Evolutionary conservation across 2,888 invertebrate species (phyloP), one percentile per base, ranked within the genome.

Genomic region (Anaspis maculata): DNA sequence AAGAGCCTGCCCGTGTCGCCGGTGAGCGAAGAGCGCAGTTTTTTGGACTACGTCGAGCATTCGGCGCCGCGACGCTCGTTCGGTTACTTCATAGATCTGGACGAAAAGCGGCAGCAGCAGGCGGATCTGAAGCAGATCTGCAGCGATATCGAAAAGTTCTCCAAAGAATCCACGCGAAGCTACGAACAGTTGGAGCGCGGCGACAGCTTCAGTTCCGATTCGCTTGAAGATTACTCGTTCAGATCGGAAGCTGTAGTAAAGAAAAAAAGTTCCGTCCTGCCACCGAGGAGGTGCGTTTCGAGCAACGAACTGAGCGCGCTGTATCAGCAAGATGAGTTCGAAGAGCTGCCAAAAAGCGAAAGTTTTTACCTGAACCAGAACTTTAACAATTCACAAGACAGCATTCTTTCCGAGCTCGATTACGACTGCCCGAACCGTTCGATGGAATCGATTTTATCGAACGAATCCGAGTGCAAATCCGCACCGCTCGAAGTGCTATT

Each of bases 1-100:
- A 83, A 85, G 51, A 85, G 85, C 3, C 77, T 87, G 45, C 86
- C 86, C 0, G 84, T 86, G 0, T 85, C 85, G 0, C 87, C 87
- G 0, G 85, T 86, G 0, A 83, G 79, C 31, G 87, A 87, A 54
- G 85, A 86, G 51, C 58, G 62, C 15, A 56, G 59, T 30, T 59
- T 64, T 43, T 52, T 61, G 1, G 67, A 67, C 49, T 65, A 57
- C 41, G 62, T 52, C 3, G 41, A 48, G 1, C 39, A 39, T 7
- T 39, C 41, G 3, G 30, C 39, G 2, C 74, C 74, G 43, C 62
- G 78, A 13, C 73, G 76, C 48, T 79, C 79, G 0, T 68, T 79
- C 33, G 76, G 77, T 51, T 80, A 79, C 51, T 80, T 78, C 41
- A 69, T 79, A 11, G 79, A 78, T 27, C 62, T 79, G 6, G 73